A percentile compares a stretch with the other conserved stretches of the same genome.
These are phyloP conservation scores for Cheilinus undulatus DNA, from an alignment of 2,113 vertebrate species.

Conservation along the genomic window DNA sequence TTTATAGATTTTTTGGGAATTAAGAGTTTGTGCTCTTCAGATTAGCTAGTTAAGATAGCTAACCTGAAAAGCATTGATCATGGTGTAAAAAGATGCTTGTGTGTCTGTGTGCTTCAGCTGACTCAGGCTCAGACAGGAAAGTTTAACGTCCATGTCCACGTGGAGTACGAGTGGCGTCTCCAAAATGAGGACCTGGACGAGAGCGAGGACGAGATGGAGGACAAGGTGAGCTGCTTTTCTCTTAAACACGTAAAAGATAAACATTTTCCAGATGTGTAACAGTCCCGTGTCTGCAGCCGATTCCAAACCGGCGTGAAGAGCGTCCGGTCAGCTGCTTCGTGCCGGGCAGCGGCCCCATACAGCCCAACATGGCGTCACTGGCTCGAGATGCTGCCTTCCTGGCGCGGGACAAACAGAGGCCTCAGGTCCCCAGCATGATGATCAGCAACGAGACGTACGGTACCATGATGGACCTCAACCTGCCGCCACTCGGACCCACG, in stretches of 20 bases:
- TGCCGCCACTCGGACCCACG: constrained; percentile 81
- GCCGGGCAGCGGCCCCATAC: constrained; percentile 78
- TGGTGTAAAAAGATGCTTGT: too few species aligned
- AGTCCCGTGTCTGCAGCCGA: constrained; percentile 81
- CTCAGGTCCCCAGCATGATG: constrained; percentile 87
- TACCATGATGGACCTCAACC: constrained; percentile 86
- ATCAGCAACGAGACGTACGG: constrained; percentile 95
- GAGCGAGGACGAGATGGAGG: constrained; percentile 96
- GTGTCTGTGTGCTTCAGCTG: constrained; percentile 81
- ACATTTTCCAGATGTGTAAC: not conserved
- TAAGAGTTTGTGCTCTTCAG: too few species aligned
- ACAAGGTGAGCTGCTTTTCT: constrained; percentile 84
- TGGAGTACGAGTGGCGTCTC: constrained; percentile 97
- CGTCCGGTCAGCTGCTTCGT: constrained; percentile 94
- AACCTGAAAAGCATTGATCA: too few species aligned
- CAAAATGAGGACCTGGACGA: constrained; percentile 95
- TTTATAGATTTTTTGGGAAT: too few species aligned
- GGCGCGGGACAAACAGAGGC: constrained; percentile 89
- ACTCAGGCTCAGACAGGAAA: constrained; percentile 92
- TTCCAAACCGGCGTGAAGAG: constrained; percentile 92
- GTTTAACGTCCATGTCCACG: constrained; percentile 96
- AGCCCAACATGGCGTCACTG: constrained; percentile 83
- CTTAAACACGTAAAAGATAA: fast-evolving
- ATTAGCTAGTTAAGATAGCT: too few species aligned
- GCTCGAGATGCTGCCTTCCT: constrained; percentile 87